Conservation (phyloP, 2,113 vertebrate genomes). For the Corynorhinus townsendii region DNA sequence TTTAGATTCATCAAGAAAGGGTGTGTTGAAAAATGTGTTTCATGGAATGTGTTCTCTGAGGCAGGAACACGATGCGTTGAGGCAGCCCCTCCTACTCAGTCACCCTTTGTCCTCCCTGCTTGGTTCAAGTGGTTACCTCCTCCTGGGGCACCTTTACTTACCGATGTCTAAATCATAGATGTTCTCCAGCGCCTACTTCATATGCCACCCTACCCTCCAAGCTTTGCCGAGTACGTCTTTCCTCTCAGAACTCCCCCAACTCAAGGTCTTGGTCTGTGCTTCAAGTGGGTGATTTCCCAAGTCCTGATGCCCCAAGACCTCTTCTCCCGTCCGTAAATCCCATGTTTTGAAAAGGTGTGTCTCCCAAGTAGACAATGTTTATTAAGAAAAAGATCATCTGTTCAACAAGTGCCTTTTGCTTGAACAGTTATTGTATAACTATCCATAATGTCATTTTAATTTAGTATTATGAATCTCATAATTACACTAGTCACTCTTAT, state of each 20-base stretch:
- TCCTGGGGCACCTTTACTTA: background rate
- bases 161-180: background rate
- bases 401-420: background rate
- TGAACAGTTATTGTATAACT: background rate
- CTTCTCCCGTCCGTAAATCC: background rate
- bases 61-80: background rate
- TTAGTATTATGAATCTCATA: slow-evolving; percentile 9
- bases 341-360: background rate
- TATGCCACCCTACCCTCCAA: background rate
- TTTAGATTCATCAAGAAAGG: background rate
- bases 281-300: background rate
- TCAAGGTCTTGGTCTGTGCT: background rate
- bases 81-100: background rate
- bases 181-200: background rate
- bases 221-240: background rate
- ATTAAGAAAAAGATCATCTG: background rate
- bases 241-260: background rate
- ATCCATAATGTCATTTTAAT: slow-evolving; percentile 16
- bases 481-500: background rate
- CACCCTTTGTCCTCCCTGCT: background rate
- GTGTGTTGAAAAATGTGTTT: background rate
- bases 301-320: background rate
- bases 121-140: background rate
- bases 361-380: background rate
- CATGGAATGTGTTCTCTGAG: background rate